Evolutionary conservation across 2,113 vertebrate species (phyloP).

Genomic region (Oncorhynchus clarkii): DNA sequence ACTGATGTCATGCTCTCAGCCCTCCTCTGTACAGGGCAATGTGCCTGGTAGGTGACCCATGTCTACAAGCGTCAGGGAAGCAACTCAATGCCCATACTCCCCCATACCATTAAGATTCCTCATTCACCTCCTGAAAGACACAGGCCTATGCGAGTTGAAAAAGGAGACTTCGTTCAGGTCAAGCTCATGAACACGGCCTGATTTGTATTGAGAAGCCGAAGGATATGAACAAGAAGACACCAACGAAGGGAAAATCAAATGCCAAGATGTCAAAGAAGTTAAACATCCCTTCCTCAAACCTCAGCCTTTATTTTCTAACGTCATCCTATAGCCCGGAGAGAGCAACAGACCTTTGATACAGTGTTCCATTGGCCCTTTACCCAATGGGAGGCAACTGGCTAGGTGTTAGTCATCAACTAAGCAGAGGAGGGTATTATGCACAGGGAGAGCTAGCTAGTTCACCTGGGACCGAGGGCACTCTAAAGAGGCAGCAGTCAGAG

Average conservation of each 20-base stretch:
- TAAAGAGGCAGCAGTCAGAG: not conserved
- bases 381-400: not conserved
- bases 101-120: not conserved
- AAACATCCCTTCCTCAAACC: not conserved
- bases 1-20: not conserved
- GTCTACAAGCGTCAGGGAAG: too few relatives aligned
- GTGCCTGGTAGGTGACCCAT: too few relatives aligned
- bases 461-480: not conserved
- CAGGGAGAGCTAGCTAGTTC: not conserved
- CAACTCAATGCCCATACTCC: not conserved
- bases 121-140: not conserved
- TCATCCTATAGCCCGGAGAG: not conserved
- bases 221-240: not conserved
- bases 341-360: not conserved
- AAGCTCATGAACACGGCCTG: not conserved
- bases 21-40: too few relatives aligned
- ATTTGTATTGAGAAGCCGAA: not conserved
- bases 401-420: not conserved
- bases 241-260: not conserved
- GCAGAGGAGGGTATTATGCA: not conserved
- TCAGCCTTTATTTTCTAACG: not conserved
- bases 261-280: not conserved
- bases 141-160: not conserved
- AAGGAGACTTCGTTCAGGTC: not conserved
- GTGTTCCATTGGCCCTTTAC: too few relatives aligned